phyloP scores from a whole-genome alignment of 2,888 invertebrate species.

The Smittia sp. region DNA sequence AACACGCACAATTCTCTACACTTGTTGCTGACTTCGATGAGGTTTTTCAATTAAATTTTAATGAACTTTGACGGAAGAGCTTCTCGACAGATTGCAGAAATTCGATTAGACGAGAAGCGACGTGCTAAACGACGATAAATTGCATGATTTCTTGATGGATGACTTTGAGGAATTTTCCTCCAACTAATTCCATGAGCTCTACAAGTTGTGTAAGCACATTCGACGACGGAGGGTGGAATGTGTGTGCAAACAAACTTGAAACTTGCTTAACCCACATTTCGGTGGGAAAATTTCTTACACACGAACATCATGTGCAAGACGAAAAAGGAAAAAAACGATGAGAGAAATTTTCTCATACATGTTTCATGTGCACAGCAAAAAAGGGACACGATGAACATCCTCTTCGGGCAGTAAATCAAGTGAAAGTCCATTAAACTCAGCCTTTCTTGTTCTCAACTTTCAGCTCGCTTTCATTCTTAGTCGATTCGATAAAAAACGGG shows the following conservation, averaged over 20 bases:
- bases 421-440: slow-evolving; percentile 36
- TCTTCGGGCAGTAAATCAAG: slow-evolving; percentile 30
- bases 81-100: neutral
- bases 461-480: neutral
- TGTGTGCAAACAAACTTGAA: neutral
- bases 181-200: neutral
- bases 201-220: neutral
- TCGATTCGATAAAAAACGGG: no score
- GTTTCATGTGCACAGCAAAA: neutral
- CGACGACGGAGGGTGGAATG: neutral
- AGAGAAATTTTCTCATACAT: slow-evolving; percentile 15
- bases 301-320: slow-evolving; percentile 11
- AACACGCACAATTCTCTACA: neutral
- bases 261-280: slow-evolving; percentile 14
- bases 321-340: neutral
- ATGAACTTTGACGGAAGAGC: neutral
- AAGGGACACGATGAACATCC: slow-evolving; percentile 30
- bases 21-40: slow-evolving; percentile 9
- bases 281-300: slow-evolving; percentile 20
- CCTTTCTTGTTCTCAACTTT: neutral
- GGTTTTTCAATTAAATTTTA: neutral
- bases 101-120: neutral
- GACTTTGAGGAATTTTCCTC: neutral
- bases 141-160: neutral
- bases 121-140: neutral